These are phyloP conservation scores for Muschampia plurimacula DNA, from an alignment of 2,888 invertebrate genomes.

Conservation along the genomic window DNA sequence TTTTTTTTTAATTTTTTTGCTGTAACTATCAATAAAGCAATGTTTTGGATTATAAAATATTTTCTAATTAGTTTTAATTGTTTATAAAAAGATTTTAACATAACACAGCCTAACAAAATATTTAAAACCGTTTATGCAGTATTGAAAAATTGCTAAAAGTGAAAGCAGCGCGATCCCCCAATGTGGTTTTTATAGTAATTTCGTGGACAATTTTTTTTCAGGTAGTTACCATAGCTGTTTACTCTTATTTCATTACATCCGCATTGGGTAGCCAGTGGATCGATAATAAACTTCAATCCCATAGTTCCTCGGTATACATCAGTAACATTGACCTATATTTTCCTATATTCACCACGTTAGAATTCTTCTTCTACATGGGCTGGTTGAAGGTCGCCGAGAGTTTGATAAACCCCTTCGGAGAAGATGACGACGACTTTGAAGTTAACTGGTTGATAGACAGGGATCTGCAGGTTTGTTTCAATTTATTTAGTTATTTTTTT, in stretches of 20 bases:
- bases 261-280: conserved; percentile 96
- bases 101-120: too few relatives aligned
- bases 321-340: conserved; percentile 94
- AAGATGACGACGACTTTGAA: conserved; percentile 97
- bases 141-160: not conserved
- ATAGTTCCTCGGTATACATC: conserved; percentile 62
- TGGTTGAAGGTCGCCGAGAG: conserved; percentile 97
- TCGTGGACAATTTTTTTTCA: conserved; percentile 55
- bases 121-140: not conserved
- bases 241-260: conserved; percentile 95
- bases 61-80: too few relatives aligned
- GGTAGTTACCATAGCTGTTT: conserved; percentile 96
- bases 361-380: conserved; percentile 95
- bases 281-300: conserved; percentile 79
- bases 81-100: too few relatives aligned
- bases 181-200: conserved; percentile 19
- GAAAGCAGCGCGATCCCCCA: not conserved
- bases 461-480: conserved; percentile 89
- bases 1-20: not conserved
- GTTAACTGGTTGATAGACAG: conserved; percentile 97
- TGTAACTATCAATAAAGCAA: too few relatives aligned
- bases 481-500: not conserved
- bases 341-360: conserved; percentile 95
- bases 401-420: conserved; percentile 96
- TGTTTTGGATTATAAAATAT: too few relatives aligned